Percentiles rank a stretch among this genome's conserved stretches.
phyloP scores from a whole-genome alignment of 1,140 invertebrate species.

The Tribolium castaneum region DNA sequence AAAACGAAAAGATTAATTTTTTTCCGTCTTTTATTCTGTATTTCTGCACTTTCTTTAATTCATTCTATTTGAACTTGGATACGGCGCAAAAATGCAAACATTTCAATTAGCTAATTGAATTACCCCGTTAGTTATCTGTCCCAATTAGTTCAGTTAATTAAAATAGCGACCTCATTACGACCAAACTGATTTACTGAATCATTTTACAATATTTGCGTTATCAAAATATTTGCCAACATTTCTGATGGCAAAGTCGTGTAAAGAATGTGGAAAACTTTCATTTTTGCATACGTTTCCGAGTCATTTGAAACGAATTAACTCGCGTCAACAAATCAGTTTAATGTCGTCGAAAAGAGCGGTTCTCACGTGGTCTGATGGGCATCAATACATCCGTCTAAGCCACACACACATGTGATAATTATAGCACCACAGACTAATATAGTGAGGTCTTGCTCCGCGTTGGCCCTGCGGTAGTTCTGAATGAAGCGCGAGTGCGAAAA shows the following conservation, averaged over 20 bases:
- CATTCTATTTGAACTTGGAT: too few relatives aligned
- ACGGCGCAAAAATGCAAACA: too few relatives aligned
- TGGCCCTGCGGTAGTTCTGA: constrained; percentile 16
- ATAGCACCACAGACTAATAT: constrained; percentile 41
- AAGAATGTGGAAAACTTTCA: background rate
- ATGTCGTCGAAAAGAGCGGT: background rate
- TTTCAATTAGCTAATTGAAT: too few relatives aligned
- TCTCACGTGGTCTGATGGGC: constrained; percentile 17
- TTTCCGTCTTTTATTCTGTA: too few relatives aligned
- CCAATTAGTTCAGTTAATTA: background rate
- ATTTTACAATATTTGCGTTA: background rate
- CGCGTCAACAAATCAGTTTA: background rate
- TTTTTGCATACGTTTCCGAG: background rate
- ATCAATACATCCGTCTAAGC: constrained; percentile 29
- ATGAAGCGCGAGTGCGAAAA: background rate
- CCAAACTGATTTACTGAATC: background rate
- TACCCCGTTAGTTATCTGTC: too few relatives aligned
- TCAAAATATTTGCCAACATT: constrained; percentile 4
- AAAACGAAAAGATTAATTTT: too few relatives aligned
- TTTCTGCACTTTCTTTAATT: too few relatives aligned
- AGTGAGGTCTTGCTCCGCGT: constrained; percentile 21
- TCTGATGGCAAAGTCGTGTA: background rate
- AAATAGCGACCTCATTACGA: background rate
- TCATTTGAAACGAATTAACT: background rate
- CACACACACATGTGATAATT: constrained; percentile 42